A percentile compares a stretch with the other conserved stretches of the same genome.
phyloP scores from a whole-genome alignment of 2,888 invertebrate genomes.

The Xestia xanthographa region DNA sequence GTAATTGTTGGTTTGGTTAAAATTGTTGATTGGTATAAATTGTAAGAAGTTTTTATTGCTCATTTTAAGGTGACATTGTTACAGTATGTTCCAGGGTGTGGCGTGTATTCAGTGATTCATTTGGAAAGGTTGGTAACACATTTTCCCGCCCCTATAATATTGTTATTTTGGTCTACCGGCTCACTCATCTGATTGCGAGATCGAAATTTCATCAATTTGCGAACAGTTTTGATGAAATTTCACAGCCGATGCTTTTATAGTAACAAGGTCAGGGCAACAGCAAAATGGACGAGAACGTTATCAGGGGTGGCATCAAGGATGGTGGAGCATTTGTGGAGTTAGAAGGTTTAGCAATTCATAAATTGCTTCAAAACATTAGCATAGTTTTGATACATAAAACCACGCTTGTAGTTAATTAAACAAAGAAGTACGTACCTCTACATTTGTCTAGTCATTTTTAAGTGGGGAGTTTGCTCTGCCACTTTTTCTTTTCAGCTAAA shows the following conservation, averaged over 20 bases:
- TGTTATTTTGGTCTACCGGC: slow-evolving; percentile 29
- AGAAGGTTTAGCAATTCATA: not conserved
- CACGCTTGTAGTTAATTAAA: not conserved
- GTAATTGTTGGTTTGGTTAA: too few species aligned
- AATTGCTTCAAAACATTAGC: not conserved
- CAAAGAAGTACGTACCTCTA: not conserved
- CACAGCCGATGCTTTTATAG: slow-evolving; percentile 20
- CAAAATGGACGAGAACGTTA: slow-evolving; percentile 25
- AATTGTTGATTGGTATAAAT: too few species aligned
- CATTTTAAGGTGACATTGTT: not conserved
- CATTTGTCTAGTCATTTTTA: not conserved
- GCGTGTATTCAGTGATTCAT: not conserved
- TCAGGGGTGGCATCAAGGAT: slow-evolving; percentile 15
- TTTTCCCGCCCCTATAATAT: slow-evolving; percentile 8
- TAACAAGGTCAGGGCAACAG: slow-evolving; percentile 22
- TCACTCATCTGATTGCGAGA: slow-evolving; percentile 29
- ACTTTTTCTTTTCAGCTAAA: not conserved
- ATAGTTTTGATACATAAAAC: not conserved
- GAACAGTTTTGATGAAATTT: slow-evolving; percentile 53
- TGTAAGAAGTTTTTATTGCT: not conserved
- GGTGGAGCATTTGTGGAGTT: slow-evolving; percentile 9
- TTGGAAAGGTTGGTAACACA: slow-evolving; percentile 2
- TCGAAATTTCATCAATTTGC: slow-evolving; percentile 46
- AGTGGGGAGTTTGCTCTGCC: not conserved
- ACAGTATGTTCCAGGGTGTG: not conserved